These are phyloP conservation scores for Orchesella cincta DNA, from an alignment of 1,140 invertebrate genomes.

Conservation along the genomic window DNA sequence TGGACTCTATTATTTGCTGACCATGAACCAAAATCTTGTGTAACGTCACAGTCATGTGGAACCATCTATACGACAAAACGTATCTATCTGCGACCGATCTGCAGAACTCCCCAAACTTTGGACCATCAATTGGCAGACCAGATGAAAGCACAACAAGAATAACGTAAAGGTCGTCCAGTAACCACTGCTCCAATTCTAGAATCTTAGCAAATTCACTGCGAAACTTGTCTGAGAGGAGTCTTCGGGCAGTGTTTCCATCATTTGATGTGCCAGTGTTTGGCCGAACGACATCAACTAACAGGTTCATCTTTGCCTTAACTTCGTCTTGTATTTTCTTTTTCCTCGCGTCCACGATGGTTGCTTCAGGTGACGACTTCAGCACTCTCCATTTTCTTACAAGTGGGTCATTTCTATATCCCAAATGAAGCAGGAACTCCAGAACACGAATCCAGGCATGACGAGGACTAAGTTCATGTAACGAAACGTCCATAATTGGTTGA, in stretches of 20 bases:
- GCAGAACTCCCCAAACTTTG: constrained; percentile 38
- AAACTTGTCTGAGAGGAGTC: constrained; percentile 27
- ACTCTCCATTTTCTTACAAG: no score
- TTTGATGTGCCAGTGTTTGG: constrained; percentile 38
- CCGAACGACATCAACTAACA: no score
- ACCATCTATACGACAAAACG: constrained; percentile 34
- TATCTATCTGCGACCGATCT: background rate
- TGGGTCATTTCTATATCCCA: constrained; percentile 43
- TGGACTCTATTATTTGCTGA: constrained; percentile 20
- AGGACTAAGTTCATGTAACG: constrained; percentile 36
- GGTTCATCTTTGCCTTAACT: background rate
- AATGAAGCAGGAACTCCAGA: constrained; percentile 40
- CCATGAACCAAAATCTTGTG: constrained; percentile 45
- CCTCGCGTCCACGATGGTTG: no score
- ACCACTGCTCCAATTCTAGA: constrained; percentile 30
- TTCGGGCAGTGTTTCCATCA: constrained; percentile 48
- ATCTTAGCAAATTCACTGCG: constrained; percentile 34
- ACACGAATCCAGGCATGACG: constrained; percentile 43
- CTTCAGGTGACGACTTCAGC: no score
- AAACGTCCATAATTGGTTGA: background rate
- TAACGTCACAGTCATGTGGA: constrained; percentile 31
- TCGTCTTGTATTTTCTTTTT: background rate
- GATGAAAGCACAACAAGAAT: constrained; percentile 38
- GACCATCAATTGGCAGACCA: constrained; percentile 11
- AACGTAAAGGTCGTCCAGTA: constrained; percentile 32